A percentile compares a stretch with the other conserved stretches of the same genome.
Conservation (phyloP, 1,140 invertebrate genomes). For the Diorhabda elongata region DNA sequence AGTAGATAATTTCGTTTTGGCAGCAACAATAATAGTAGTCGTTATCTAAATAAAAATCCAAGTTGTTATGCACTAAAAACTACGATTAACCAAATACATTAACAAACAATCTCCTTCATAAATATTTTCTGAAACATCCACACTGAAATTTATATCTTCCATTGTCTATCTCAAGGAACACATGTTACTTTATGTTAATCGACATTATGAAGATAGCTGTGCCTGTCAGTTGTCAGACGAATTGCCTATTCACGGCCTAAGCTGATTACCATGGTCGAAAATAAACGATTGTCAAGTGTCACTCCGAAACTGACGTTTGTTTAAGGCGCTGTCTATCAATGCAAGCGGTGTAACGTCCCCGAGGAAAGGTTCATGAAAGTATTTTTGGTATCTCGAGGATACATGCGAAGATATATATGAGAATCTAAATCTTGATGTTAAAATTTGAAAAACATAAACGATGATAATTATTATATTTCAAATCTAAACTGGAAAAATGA, state of each 20-base stretch:
- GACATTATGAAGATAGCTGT: constrained; percentile 17
- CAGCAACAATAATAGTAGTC: background rate
- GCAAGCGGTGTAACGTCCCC: constrained; percentile 7
- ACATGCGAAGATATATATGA: background rate
- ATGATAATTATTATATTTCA: no score
- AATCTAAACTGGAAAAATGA: no score
- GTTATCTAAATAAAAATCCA: background rate
- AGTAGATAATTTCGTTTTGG: no score
- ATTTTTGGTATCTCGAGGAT: background rate
- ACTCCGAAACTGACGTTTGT: constrained; percentile 17
- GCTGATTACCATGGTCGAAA: constrained; percentile 15
- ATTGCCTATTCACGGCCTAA: constrained; percentile 16
- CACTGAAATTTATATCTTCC: constrained; percentile 17
- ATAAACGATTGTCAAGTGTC: constrained; percentile 19
- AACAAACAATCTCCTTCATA: constrained; percentile 20
- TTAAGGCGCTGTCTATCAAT: constrained; percentile 18
- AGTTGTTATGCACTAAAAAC: background rate
- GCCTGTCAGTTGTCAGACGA: constrained; percentile 14
- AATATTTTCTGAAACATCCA: constrained; percentile 17
- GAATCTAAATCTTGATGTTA: no score
- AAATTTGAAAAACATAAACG: no score
- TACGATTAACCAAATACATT: background rate
- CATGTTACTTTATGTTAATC: constrained; percentile 19
- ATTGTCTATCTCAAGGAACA: constrained; percentile 16
- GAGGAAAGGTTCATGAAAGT: background rate